Base-by-base conservation (phyloP, 2,888 invertebrate genomes). In the Drosophila conformis region DNA sequence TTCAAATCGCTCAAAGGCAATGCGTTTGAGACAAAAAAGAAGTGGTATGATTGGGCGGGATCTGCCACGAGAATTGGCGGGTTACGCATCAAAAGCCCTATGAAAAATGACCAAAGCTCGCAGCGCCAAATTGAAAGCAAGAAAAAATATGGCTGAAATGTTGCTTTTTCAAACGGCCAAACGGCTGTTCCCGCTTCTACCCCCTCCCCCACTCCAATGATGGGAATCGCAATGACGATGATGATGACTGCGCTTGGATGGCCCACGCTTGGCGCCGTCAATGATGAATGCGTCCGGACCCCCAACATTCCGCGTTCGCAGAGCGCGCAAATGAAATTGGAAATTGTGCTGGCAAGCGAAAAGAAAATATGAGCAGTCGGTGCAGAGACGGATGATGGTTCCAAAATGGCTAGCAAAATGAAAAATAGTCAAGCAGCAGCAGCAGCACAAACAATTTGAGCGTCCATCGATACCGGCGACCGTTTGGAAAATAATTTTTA, bases 1-100 rank as follows among this genome's bases (percentile, higher is more conserved):
- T 90, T 90, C 83, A 90, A 87, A 90, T 90, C 76, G 91, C 77
- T 90, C 89, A 90, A 90, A 90, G 87, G 89, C 76, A 74, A 80
- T 86, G 86, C 88, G 85, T 82, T 87, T 76, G 49, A 57, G 48
- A 36, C 42, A 40, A 25, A 18, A 31, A 35, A 49, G 29, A 21
- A 29, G 27, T 8, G 35, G 18, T 35, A 21, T 46, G 46, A 27
- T 21, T n/a, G 11, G 52, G 35, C n/a, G 21, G 52, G 33, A 69
- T 21, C 31, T 52, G 56, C 49, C 69, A 61, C 46, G 79, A 56
- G 66, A 58, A 78, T 74, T 76, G 70, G 68, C 72, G 87, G 84
- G 85, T 79, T 86, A 86, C 85, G 85, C 85, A 86, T 86, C 85
- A 89, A 82, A 85, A 89, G 84, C 74, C 76, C 90, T 82, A 90